phyloP scores from a whole-genome alignment of 2,888 invertebrate genomes.

The Aproaerema taeniolella region DNA sequence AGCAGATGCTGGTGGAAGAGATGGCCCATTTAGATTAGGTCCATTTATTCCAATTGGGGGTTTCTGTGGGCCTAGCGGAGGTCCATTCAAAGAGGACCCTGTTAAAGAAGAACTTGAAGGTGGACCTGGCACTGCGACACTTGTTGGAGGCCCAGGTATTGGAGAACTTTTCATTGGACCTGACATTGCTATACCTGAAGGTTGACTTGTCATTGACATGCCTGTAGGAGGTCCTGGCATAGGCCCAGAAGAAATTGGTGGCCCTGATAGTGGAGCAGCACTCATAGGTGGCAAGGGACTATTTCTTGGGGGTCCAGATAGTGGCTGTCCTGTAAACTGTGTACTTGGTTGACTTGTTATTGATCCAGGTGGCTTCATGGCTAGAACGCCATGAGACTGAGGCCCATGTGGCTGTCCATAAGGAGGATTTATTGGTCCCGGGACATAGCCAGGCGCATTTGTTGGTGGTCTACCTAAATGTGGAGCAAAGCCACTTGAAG shows the following conservation, averaged over 20 bases:
- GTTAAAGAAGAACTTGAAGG: neutral
- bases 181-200: too few species aligned
- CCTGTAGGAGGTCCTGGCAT: conserved; percentile 12
- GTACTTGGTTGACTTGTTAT: conserved; percentile 39
- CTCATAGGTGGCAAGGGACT: conserved; percentile 41
- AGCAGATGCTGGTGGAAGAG: conserved; percentile 10
- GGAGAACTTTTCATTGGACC: too few species aligned
- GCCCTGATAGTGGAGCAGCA: conserved; percentile 22
- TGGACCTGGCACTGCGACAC: too few species aligned
- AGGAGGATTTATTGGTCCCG: conserved; percentile 27
- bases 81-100: too few species aligned
- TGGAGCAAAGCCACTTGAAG: conserved; percentile 35
- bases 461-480: conserved; percentile 18
- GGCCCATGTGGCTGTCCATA: conserved; percentile 29
- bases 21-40: conserved; percentile 24
- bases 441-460: conserved; percentile 24
- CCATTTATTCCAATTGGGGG: conserved; percentile 38
- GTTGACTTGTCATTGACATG: too few species aligned
- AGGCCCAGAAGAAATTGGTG: conserved; percentile 28
- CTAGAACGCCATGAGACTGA: conserved; percentile 15
- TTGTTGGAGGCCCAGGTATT: conserved; percentile 9
- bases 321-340: conserved; percentile 35
- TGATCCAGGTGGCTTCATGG: conserved; percentile 30
- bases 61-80: conserved; percentile 25
- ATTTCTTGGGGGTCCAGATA: conserved; percentile 37